Evolutionary conservation across 2,888 invertebrate genomes (phyloP), one percentile per base, ranked within the genome.

Genomic region (Yponomeuta cagnagella): DNA sequence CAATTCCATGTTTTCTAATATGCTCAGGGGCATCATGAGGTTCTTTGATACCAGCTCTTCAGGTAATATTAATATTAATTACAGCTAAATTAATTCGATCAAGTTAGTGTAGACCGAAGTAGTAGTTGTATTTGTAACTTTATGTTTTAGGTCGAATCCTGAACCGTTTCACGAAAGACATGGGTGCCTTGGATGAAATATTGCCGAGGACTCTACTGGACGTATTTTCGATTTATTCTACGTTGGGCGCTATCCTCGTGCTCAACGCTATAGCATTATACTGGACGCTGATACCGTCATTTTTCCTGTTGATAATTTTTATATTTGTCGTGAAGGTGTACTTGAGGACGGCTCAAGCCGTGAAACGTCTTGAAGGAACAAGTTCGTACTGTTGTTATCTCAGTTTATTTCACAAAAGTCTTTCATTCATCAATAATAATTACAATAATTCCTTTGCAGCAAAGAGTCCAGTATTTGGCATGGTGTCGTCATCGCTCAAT

Each of bases 41-140:
- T 98, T 98, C 84, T 98, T 97, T 80, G 97, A 97, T 78, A 95
- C 94, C 0, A 98, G 97, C 83, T 96, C 97, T 2, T 94, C 95
- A 76, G 92, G 92, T 90, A 79, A 73, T 73, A 43, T 23, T 33
- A 43, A 43, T 43, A 8, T 8, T 43, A 8, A 8, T 43, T 8
- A 1, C 43, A 43, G 9, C 1, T 5, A 43, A 43, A 43, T 43
- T 6, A 8, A 8, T 43, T 8, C 43, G 9, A 5, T 43, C 43
- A 43, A 43, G 6, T 15, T 58, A 15, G 52, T 58, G 15, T 58
- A 3, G 52, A 58, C 43, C 12, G 8, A 58, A 58, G 3, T 15
- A 58, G 3, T 15, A 15, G 52, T 58, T 58, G 15, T 15, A 58
- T 15, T 58, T 58, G 15, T 58, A 12, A 15, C 15, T 15, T 58